Evolutionary conservation across 92 coral and sea anemone genomes (phyloP).

Genomic region (Zoanthus gigantus): DNA sequence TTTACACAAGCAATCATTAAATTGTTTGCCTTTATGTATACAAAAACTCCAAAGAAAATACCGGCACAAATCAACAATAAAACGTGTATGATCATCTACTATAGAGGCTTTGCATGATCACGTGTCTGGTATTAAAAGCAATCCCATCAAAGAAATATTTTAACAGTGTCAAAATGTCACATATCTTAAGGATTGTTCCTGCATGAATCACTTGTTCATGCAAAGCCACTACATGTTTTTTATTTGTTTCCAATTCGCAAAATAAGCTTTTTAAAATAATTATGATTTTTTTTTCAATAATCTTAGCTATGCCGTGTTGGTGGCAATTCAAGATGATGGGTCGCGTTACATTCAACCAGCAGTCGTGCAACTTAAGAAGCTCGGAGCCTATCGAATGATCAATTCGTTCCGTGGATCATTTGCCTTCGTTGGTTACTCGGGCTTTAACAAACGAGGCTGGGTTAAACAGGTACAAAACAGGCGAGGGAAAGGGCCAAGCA

Average conservation of each 20-base stretch:
- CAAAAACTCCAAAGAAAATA: too few relatives aligned
- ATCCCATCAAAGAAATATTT: too few relatives aligned
- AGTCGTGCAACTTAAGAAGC: conserved; percentile 15
- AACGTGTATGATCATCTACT: too few relatives aligned
- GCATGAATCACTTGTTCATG: too few relatives aligned
- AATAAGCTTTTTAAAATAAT: not conserved
- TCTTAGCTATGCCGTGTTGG: conserved; percentile 47
- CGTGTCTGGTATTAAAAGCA: too few relatives aligned
- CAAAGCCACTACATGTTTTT: too few relatives aligned
- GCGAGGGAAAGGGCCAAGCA: conserved; percentile 36
- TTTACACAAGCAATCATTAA: too few relatives aligned
- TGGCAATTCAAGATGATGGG: conserved; percentile 62
- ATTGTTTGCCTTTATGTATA: too few relatives aligned
- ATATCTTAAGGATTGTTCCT: too few relatives aligned
- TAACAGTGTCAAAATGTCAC: too few relatives aligned
- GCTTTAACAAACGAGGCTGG: conserved; percentile 39
- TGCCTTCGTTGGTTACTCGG: conserved; percentile 37
- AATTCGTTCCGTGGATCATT: conserved; percentile 43
- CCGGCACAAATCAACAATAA: too few relatives aligned
- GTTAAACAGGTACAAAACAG: conserved; percentile 43
- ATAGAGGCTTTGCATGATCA: too few relatives aligned
- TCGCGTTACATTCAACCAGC: conserved; percentile 32
- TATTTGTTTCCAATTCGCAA: not conserved
- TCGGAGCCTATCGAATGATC: conserved; percentile 40
- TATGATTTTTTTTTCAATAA: not conserved